phyloP scores from a whole-genome alignment of 2,888 invertebrate species.

The Euclidia mi region DNA sequence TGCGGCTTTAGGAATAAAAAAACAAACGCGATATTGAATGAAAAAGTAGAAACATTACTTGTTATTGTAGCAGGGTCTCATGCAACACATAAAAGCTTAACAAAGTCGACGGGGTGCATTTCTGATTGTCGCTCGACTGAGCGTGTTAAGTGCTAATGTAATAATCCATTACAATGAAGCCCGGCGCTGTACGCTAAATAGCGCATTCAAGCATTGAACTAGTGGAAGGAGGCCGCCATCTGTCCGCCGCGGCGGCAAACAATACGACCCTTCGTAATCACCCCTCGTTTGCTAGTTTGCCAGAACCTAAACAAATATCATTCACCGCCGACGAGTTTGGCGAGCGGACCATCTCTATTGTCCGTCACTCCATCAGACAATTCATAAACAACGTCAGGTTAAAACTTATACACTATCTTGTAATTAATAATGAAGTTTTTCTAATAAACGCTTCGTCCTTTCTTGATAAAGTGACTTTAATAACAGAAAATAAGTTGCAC shows the following conservation, averaged over 20 bases:
- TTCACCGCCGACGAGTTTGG: conserved; percentile 65
- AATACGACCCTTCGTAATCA: conserved; percentile 83
- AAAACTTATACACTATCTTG: conserved; percentile 25
- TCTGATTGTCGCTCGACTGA: conserved; percentile 84
- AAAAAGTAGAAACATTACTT: conserved; percentile 73
- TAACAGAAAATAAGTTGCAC: conserved; percentile 20
- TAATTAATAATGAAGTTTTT: conserved; percentile 6
- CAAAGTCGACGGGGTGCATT: conserved; percentile 79
- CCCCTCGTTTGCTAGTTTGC: conserved; percentile 80
- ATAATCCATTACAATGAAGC: conserved; percentile 90
- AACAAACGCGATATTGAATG: conserved; percentile 65
- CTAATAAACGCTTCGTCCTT: conserved; percentile 16
- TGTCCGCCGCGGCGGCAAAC: conserved; percentile 84
- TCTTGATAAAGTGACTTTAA: conserved; percentile 8
- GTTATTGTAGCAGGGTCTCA: conserved; percentile 77
- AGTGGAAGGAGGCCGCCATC: conserved; percentile 78
- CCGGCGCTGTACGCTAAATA: conserved; percentile 87
- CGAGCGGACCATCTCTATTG: conserved; percentile 63
- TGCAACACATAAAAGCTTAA: conserved; percentile 74
- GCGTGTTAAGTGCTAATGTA: conserved; percentile 90
- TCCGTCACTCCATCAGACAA: conserved; percentile 58
- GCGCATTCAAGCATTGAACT: conserved; percentile 85
- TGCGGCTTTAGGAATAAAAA: conserved; percentile 57
- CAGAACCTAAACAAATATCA: conserved; percentile 86
- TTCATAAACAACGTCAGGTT: conserved; percentile 34